A percentile compares a stretch with the other conserved stretches of the same genome.
These are phyloP conservation scores for Halichoerus grypus DNA, from an alignment of 2,113 vertebrate genomes.

Conservation along the genomic window DNA sequence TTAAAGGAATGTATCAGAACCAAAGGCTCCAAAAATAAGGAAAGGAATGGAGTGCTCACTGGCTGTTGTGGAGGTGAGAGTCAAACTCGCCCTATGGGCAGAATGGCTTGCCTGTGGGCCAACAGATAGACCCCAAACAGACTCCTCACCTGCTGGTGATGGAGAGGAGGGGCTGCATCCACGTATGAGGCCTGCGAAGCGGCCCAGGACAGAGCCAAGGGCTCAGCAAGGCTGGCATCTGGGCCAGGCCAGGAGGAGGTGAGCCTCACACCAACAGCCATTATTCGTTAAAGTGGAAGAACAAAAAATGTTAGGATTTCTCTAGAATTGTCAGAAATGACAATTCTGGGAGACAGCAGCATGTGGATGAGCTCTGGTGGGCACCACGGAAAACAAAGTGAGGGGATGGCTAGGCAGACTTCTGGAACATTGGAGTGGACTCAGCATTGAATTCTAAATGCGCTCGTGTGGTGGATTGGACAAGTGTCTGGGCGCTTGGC, in stretches of 20 bases:
- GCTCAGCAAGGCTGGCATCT: neutral
- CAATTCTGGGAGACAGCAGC: neutral
- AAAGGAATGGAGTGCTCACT: rapidly evolving
- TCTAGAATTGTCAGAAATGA: neutral
- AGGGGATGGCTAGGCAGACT: neutral
- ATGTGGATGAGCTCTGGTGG: neutral
- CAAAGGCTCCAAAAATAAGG: neutral
- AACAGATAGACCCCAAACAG: neutral
- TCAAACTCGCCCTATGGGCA: neutral
- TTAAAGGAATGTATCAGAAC: neutral
- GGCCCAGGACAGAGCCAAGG: neutral
- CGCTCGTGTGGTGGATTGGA: rapidly evolving
- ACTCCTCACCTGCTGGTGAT: rapidly evolving
- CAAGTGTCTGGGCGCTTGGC: neutral
- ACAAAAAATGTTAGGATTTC: neutral
- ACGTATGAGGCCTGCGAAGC: rapidly evolving
- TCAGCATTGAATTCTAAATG: rapidly evolving
- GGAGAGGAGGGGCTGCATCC: neutral
- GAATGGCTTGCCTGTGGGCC: neutral
- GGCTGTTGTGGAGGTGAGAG: too few relatives aligned
- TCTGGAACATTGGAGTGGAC: neutral
- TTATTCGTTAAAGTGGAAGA: neutral
- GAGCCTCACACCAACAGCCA: rapidly evolving
- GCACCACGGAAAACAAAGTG: neutral
- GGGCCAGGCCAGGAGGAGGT: neutral